Conservation (phyloP, 2,113 vertebrate genomes). For the Dromaius novaehollandiae region DNA sequence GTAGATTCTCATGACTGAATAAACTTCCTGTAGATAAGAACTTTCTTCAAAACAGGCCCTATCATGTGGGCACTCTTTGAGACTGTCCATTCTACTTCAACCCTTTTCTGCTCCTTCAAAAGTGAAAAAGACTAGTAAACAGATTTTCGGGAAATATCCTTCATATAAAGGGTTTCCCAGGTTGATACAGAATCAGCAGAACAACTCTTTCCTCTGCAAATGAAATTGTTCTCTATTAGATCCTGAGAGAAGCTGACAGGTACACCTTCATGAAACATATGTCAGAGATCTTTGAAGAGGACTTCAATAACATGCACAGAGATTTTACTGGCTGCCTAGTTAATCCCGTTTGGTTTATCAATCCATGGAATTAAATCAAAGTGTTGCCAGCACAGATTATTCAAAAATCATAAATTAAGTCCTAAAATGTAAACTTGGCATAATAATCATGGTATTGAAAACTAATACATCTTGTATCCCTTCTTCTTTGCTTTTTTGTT, state of each 20-base stretch:
- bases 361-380: background rate
- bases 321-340: background rate
- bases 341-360: background rate
- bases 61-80: background rate
- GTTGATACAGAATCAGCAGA: background rate
- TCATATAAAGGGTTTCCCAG: background rate
- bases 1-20: slow-evolving; percentile 37
- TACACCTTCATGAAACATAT: background rate
- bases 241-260: slow-evolving; percentile 13
- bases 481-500: background rate
- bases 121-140: background rate
- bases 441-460: background rate
- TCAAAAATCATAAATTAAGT: slow-evolving; percentile 16
- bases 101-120: background rate
- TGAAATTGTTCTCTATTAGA: background rate
- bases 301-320: background rate
- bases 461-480: background rate
- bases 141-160: background rate
- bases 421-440: background rate
- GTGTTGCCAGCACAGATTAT: background rate
- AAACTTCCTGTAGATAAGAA: slow-evolving; percentile 10
- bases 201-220: background rate
- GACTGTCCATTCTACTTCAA: background rate
- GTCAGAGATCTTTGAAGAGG: slow-evolving; percentile 7
- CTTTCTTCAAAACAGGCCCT: slow-evolving; percentile 9